phyloP scores from a whole-genome alignment of 2,888 invertebrate species.

The Apamea epomidion region DNA sequence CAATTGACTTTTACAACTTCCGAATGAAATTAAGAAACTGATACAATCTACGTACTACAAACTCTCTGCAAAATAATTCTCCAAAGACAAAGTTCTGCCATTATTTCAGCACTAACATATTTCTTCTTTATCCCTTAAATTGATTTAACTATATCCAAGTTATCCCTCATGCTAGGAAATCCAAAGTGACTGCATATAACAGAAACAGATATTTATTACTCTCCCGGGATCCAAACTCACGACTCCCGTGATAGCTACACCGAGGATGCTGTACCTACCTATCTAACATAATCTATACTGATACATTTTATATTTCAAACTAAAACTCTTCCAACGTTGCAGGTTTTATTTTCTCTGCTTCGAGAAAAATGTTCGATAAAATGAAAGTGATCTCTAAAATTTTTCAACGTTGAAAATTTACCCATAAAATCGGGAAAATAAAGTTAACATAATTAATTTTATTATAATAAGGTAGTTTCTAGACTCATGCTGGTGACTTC shows the following conservation, averaged over 20 bases:
- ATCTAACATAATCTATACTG: constrained; percentile 48
- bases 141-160: constrained; percentile 56
- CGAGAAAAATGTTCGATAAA: constrained; percentile 21
- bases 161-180: constrained; percentile 61
- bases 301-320: constrained; percentile 57
- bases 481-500: not conserved
- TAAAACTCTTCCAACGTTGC: constrained; percentile 32
- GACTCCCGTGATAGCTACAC: constrained; percentile 50
- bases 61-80: constrained; percentile 40
- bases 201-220: constrained; percentile 65
- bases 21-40: constrained; percentile 50
- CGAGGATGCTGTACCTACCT: constrained; percentile 31
- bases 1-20: constrained; percentile 58
- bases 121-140: constrained; percentile 50
- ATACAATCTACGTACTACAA: constrained; percentile 56
- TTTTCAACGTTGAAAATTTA: not conserved
- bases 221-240: constrained; percentile 56
- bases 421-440: not conserved
- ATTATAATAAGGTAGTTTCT: not conserved
- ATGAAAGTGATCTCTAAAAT: constrained; percentile 27
- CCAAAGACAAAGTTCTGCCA: constrained; percentile 41
- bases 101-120: constrained; percentile 48
- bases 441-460: constrained; percentile 5
- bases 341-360: constrained; percentile 35
- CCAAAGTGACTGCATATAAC: constrained; percentile 63